Evolutionary conservation across 2,113 vertebrate species (phyloP).

Genomic region (Ovis canadensis): DNA sequence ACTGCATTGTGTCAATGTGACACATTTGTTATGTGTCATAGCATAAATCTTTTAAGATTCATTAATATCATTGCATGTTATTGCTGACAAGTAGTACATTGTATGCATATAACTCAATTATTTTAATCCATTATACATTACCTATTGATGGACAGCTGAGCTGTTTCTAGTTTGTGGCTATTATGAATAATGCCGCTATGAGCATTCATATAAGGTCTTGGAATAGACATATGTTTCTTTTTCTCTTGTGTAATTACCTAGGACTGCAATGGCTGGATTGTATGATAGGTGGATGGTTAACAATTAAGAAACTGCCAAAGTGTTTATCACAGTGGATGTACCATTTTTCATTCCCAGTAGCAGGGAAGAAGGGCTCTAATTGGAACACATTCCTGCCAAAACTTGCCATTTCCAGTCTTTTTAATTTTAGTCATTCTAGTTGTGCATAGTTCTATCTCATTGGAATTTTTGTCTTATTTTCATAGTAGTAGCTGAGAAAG

Average conservation of each 20-base stretch:
- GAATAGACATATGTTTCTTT: neutral
- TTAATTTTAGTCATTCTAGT: neutral
- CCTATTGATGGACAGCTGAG: neutral
- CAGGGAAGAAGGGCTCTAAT: neutral
- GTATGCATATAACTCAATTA: neutral
- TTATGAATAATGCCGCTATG: neutral
- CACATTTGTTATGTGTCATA: too few species aligned
- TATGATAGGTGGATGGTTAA: neutral
- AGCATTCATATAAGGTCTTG: neutral
- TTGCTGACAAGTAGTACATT: neutral
- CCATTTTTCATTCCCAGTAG: neutral
- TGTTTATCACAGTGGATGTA: neutral
- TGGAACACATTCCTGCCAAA: neutral
- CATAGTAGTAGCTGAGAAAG: neutral
- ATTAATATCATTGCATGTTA: neutral
- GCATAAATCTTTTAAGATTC: neutral
- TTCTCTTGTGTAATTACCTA: neutral
- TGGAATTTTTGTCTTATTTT: neutral
- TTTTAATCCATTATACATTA: neutral
- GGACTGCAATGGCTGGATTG: neutral
- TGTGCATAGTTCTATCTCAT: neutral
- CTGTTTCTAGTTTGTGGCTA: neutral
- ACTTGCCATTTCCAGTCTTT: neutral
- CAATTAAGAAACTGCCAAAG: neutral
- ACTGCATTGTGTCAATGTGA: too few species aligned